Percentiles rank a stretch among this genome's conserved stretches.
These are phyloP conservation scores for Micromussa lordhowensis DNA, from an alignment of 92 coral and sea anemone species.

Conservation along the genomic window DNA sequence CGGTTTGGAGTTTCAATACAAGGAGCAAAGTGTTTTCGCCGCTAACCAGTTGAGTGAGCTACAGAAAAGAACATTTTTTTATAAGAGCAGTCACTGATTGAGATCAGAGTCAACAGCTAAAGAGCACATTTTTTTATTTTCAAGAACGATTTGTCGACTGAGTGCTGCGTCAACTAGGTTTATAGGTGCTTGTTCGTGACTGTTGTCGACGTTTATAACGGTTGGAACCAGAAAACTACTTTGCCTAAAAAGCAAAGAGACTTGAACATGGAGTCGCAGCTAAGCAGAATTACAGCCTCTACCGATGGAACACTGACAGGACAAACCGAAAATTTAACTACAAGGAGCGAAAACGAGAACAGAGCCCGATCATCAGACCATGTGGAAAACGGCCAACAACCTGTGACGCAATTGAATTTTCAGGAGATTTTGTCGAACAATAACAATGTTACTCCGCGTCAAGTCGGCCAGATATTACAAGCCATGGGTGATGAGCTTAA, in stretches of 20 bases:
- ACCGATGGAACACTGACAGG: constrained; percentile 21
- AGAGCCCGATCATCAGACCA: constrained; percentile 40
- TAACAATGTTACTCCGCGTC: constrained; percentile 83
- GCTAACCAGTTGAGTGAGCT: constrained; percentile 25
- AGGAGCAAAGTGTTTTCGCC: constrained; percentile 26
- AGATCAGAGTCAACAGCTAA: constrained; percentile 9
- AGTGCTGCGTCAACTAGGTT: background rate
- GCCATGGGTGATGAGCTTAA: constrained; percentile 84
- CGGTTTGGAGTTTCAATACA: constrained; percentile 10
- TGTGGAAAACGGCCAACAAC: constrained; percentile 61
- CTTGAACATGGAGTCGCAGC: constrained; percentile 32
- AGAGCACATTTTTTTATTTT: background rate
- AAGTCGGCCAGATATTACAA: constrained; percentile 79
- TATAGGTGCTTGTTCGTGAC: constrained; percentile 3
- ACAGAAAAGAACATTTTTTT: constrained; percentile 13
- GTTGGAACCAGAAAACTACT: constrained; percentile 7
- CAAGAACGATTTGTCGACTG: background rate
- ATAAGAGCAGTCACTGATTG: constrained; percentile 20
- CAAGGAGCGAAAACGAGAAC: constrained; percentile 38
- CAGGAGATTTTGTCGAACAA: constrained; percentile 71
- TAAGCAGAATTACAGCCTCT: constrained; percentile 42
- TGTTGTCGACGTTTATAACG: background rate
- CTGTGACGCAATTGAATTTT: constrained; percentile 78
- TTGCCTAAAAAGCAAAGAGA: background rate
- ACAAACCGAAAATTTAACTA: constrained; percentile 9